Evolutionary conservation across 2,888 invertebrate genomes (phyloP), one percentile per base, ranked within the genome.

Genomic region (Chydorus sphaericus): DNA sequence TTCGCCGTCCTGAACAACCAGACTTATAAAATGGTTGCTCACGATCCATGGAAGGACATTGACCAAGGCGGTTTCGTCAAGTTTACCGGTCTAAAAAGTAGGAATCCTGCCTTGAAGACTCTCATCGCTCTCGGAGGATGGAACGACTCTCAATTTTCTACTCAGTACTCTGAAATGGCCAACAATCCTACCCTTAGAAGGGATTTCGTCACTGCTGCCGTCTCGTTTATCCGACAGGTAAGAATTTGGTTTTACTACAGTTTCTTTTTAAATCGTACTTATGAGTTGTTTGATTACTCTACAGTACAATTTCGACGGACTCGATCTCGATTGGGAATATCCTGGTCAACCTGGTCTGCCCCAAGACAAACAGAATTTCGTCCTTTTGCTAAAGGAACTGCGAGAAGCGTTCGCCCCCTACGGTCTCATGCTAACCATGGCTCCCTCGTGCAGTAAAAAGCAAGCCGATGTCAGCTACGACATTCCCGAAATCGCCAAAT

Each of bases 321-420:
- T 84, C 0, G 83, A 85, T 63, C 51, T 84, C 0, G 83, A 84
- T 65, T 85, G 84, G 83, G 61, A 62, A 50, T 62, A 62, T 49
- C 62, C 62, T 14, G 59, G 59, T 7, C 26, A 44, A 26, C 44
- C 44, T 4, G 44, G 44, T 14, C 23, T 1, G 3, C 54, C 62
- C n/a, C 62, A 62, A 57, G 64, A 64, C 36, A 62, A 60, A 57
- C 62, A 72, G 4, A 79, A 78, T 63, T 81, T 73, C 58, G 71
- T 72, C 0, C 60, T 62, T 7, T 66, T 82, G 1, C 61, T 81
- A 1, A 73, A 71, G 62, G 81, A 81, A 64, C 62, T 81, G 37
- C 73, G 71, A 60, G 68, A 66, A 33, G 77, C 69, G 18, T 80
- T 81, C 61, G 70, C 75, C 48, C 65, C 71, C n/a, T 60, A 75